These are phyloP conservation scores for Furnarius figulus DNA, from an alignment of 2,113 vertebrate genomes.

Conservation along the genomic window DNA sequence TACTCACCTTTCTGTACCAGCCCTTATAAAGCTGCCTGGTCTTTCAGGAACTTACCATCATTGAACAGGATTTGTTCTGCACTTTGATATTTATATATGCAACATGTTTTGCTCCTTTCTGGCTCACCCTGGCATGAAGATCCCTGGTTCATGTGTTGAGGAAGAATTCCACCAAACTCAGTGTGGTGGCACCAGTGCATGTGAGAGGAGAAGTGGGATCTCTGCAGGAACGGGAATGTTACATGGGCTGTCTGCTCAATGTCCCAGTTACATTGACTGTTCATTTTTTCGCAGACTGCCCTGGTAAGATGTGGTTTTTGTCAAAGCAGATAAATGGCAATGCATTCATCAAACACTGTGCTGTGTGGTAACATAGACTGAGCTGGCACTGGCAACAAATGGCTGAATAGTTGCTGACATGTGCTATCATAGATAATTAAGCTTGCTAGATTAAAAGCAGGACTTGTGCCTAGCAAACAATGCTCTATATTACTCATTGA, in stretches of 20 bases:
- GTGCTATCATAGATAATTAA: constrained; percentile 45
- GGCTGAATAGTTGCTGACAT: constrained; percentile 44
- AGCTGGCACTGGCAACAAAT: constrained; percentile 32
- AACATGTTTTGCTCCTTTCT: background rate
- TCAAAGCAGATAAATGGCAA: constrained; percentile 45
- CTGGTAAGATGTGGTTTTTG: background rate
- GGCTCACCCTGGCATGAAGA: background rate
- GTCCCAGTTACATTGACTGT: background rate
- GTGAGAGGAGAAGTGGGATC: background rate
- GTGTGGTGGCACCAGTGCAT: background rate
- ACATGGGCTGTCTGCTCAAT: background rate
- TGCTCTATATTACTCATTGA: constrained; percentile 50
- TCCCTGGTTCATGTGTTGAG: background rate
- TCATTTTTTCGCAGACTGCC: background rate
- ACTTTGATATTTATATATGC: background rate
- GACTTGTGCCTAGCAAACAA: constrained; percentile 60
- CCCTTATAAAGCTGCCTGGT: background rate
- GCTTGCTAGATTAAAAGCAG: constrained; percentile 56
- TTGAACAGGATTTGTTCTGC: background rate
- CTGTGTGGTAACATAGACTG: background rate
- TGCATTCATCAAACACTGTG: constrained; percentile 50
- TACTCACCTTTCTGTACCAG: background rate
- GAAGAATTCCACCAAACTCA: background rate
- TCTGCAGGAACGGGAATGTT: background rate
- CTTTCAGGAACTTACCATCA: background rate